Conservation (phyloP, 2,113 vertebrate species). For the Corythoichthys haematopterus region DNA sequence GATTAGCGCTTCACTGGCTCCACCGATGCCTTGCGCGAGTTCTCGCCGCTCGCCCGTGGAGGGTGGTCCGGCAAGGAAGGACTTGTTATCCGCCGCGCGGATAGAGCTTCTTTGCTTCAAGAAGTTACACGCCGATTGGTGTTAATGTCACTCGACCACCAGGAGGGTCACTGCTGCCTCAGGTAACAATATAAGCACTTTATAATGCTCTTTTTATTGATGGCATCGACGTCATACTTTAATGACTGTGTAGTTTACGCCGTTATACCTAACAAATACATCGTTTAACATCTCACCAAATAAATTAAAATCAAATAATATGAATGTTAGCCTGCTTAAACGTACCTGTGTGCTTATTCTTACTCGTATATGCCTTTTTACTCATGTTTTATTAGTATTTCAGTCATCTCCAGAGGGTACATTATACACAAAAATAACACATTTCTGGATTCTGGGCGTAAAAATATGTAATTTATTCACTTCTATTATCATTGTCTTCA, state of each 20-base stretch:
- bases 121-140: slow-evolving; percentile 46
- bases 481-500: too few species aligned
- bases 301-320: too few species aligned
- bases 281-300: too few species aligned
- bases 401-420: background rate
- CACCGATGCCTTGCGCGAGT: slow-evolving; percentile 35
- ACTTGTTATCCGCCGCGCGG: slow-evolving; percentile 20
- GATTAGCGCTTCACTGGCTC: slow-evolving; percentile 65
- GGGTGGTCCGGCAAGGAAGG: background rate
- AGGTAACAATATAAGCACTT: slow-evolving; percentile 44
- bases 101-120: slow-evolving; percentile 44
- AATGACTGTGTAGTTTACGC: background rate
- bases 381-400: background rate
- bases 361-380: background rate
- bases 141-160: slow-evolving; percentile 17
- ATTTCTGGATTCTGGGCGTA: background rate
- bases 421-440: background rate
- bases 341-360: background rate
- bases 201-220: background rate
- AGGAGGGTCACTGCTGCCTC: slow-evolving; percentile 13
- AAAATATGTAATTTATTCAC: background rate
- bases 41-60: slow-evolving; percentile 29
- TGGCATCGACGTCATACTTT: background rate
- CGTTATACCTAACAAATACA: too few species aligned
- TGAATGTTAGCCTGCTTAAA: too few species aligned